Base-by-base conservation (phyloP, 2,797 vertebrate genomes). In the Lacerta agilis region DNA sequence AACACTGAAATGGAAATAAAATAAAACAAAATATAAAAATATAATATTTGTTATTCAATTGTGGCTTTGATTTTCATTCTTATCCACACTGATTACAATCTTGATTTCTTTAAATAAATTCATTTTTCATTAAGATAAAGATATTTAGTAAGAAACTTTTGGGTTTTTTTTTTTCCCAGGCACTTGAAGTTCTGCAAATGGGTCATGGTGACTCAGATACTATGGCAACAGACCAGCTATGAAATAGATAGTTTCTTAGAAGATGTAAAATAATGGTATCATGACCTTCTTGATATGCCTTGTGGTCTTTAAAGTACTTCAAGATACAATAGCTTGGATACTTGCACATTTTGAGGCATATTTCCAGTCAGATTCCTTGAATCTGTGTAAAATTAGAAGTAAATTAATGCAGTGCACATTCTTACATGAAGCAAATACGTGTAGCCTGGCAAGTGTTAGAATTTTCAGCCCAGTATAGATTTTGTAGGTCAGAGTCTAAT, bases 321-420 rank as follows among this genome's bases (percentile, higher is more conserved):
- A 85, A 71, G 43, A 76, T 76, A 83, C 38, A 69, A n/a, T 73
- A 69, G 55, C 15, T 45, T 3, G 15, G 20, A 33, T 87, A 8
- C 38, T 73, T 78, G 17, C 27, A 83, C 49, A 72, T 72, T 83
- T 69, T 79, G 11, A 73, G 43, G n/a, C 20, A 23, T 66, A 85
- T 29, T 66, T 85, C 41, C 15, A 55, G 69, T 73, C 10, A 81
- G 38, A 17, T n/a, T 79, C 64, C 10, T 66, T 55, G 55, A 49
- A 73, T 81, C 9, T 38, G 25, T 75, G 82, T 85, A 89, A 85
- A 85, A 85, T 76, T 75, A 81, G 69, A 81, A 81, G 25, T 73
- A 73, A 67, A 81, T 89, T 81, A 89, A 85, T 67, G 55, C 49
- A 85, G 38, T n/a, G 69, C 41, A 75, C 38, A 66, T 80, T 88